Evolutionary conservation across 2,888 invertebrate genomes (phyloP), one percentile per base, ranked within the genome.

Genomic region (Balanococcus diminutus): DNA sequence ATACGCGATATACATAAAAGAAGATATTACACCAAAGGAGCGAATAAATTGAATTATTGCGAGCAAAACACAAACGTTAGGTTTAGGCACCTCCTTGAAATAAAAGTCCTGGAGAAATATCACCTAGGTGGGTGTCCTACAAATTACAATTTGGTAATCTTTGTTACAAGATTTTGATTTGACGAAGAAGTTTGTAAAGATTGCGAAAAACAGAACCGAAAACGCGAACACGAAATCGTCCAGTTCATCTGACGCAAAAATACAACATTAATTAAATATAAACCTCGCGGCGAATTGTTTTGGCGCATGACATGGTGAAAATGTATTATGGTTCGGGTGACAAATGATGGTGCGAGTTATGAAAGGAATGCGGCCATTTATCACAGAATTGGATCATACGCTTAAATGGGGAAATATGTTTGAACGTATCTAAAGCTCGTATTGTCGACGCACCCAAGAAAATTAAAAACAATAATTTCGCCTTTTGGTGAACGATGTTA

Each of bases 401-500:
- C 28, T 67, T 67, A 67, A 67, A 67, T 67, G 67, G 67, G 67
- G 67, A 67, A 67, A 67, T 67, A 28, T 28, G 67, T 67, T 67
- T 67, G 67, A 67, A 67, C 67, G 67, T 67, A 67, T 67, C 67
- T 67, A 67, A 67, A 67, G 28, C 67, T 67, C 28, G 16, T 6
- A 67, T 67, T 67, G 67, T 67, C 67, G 67, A 67, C 67, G 67
- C 28, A 67, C 67, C 67, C 67, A 67, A 67, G 67, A 67, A 67
- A 67, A 67, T 67, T 67, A 67, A 67, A 67, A 67, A 67, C 67
- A 67, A 67, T 67, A 67, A 67, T 67, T 67, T 67, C 67, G 67
- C 67, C 67, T 67, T n/a, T 67, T 67, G 67, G 67, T 28, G 67
- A 67, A 67, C 28, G 67, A 67, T 67, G 67, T 67, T 67, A 67